These are phyloP conservation scores for Lasioglossum marginatum DNA, from an alignment of 2,888 invertebrate genomes.

Conservation along the genomic window DNA sequence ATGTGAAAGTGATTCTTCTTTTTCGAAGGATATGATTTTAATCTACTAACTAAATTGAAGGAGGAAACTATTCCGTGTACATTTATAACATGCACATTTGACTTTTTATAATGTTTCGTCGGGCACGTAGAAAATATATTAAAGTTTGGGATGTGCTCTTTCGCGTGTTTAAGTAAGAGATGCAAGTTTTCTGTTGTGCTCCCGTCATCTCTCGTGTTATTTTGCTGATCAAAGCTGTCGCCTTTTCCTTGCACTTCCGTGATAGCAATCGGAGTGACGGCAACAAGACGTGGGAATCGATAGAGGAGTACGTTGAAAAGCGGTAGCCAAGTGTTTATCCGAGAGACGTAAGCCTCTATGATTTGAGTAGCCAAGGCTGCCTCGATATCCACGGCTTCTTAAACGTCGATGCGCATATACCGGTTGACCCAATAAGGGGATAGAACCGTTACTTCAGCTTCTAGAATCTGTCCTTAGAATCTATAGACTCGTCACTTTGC, in stretches of 20 bases:
- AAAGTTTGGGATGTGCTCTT: not conserved
- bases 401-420: constrained; percentile 72
- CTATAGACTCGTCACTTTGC: not conserved
- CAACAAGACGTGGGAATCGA: constrained; percentile 73
- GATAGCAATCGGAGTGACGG: constrained; percentile 48
- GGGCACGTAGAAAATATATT: not conserved
- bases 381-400: constrained; percentile 69
- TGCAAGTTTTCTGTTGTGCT: not conserved
- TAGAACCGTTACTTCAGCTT: constrained; percentile 40
- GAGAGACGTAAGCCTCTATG: constrained; percentile 73
- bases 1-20: too few relatives aligned
- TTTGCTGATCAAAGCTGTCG: constrained; percentile 41
- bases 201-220: constrained; percentile 23
- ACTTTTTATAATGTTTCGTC: not conserved
- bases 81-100: not conserved
- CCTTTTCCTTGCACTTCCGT: constrained; percentile 25
- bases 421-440: constrained; percentile 71
- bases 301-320: constrained; percentile 70
- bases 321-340: constrained; percentile 74
- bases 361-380: constrained; percentile 73
- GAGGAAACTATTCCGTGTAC: not conserved
- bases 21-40: not conserved
- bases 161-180: not conserved
- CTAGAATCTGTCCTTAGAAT: constrained; percentile 13
- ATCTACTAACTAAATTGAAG: not conserved